phyloP scores from a whole-genome alignment of 53 echinoderm and acorn worm genomes.

The Holothuria scabra region DNA sequence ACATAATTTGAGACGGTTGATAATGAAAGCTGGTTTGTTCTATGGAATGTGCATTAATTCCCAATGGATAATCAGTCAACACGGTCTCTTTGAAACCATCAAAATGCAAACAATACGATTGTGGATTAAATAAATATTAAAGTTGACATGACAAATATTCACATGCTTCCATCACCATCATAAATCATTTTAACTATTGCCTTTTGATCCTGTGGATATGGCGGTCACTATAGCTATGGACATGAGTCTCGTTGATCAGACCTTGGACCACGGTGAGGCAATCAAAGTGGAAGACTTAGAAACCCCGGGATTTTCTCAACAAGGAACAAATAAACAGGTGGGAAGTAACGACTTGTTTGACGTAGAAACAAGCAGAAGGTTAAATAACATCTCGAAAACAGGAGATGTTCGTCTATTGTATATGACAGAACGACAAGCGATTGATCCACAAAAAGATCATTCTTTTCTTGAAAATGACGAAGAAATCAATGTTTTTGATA shows the following conservation, averaged over 20 bases:
- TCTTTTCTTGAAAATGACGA: too few species aligned
- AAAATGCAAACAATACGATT: too few species aligned
- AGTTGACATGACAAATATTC: too few species aligned
- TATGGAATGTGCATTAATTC: too few species aligned
- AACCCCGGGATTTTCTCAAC: background rate
- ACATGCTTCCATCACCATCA: too few species aligned
- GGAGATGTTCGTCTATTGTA: background rate
- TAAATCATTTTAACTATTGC: background rate
- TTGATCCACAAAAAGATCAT: too few species aligned
- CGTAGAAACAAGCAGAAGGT: background rate
- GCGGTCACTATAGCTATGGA: constrained; percentile 2
- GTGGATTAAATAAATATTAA: too few species aligned
- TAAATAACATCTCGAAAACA: background rate
- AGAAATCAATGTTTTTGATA: too few species aligned
- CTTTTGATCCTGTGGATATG: constrained; percentile 9
- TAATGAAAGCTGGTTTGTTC: too few species aligned
- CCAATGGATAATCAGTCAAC: too few species aligned
- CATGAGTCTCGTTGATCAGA: background rate
- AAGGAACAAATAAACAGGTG: background rate
- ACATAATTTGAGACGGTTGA: too few species aligned
- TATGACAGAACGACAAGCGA: constrained; percentile 1
- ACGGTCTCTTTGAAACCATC: too few species aligned
- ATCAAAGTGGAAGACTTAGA: constrained; percentile 10
- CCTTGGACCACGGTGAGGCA: background rate
- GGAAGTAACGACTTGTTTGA: constrained; percentile 6